Conservation (phyloP, 1,140 invertebrate genomes). For the Leptinotarsa undecemlineata region DNA sequence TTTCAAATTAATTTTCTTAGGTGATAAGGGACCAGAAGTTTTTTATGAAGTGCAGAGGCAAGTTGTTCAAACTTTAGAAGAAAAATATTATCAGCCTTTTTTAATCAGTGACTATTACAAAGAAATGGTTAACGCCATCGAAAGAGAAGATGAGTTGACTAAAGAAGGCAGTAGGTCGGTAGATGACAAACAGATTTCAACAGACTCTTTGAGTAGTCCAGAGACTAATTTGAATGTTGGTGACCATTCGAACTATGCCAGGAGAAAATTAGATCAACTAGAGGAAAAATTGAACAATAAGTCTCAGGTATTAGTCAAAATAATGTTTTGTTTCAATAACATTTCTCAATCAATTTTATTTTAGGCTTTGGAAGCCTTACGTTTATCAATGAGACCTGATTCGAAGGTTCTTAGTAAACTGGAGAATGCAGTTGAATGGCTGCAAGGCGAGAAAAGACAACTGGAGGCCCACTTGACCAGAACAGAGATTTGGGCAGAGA, state of each 20-base stretch:
- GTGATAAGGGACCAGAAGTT: constrained; percentile 84
- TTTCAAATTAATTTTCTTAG: constrained; percentile 50
- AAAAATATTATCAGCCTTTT: constrained; percentile 88
- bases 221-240: constrained; percentile 65
- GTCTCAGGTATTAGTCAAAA: constrained; percentile 58
- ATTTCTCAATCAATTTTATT: not conserved
- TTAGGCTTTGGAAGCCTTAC: constrained; percentile 77
- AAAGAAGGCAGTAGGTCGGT: constrained; percentile 54
- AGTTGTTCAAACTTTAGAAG: constrained; percentile 77
- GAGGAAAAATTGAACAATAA: constrained; percentile 80
- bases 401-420: constrained; percentile 75
- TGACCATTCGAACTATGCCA: constrained; percentile 82
- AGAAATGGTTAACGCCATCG: constrained; percentile 71
- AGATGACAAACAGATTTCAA: constrained; percentile 61
- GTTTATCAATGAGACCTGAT: constrained; percentile 74
- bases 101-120: constrained; percentile 84
- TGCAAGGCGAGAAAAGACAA: constrained; percentile 76
- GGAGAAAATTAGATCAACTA: constrained; percentile 78
- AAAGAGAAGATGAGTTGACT: constrained; percentile 64
- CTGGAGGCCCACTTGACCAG: constrained; percentile 82
- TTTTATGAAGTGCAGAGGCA: constrained; percentile 85
- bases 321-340: not conserved
- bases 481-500: constrained; percentile 86
- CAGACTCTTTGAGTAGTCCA: constrained; percentile 57
- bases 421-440: constrained; percentile 79